Percentiles rank a stretch among this genome's conserved stretches.
Evolutionary conservation across 2,797 vertebrate genomes (phyloP).

Genomic region (Premnoplex brunnescens): DNA sequence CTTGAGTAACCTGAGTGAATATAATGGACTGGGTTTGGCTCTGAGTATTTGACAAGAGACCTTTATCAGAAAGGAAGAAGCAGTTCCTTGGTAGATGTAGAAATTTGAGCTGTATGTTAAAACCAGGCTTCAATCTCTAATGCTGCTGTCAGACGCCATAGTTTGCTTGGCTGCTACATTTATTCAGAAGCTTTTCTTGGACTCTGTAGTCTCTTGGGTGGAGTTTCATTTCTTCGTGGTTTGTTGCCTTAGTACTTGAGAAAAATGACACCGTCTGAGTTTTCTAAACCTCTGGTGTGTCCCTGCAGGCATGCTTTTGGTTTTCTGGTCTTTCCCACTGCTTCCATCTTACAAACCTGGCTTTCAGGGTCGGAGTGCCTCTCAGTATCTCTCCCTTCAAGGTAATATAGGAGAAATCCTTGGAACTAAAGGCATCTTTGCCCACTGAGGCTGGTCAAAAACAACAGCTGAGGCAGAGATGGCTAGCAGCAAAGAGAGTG

Average conservation of each 20-base stretch:
- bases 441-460: background rate
- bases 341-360: background rate
- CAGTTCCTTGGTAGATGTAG: background rate
- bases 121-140: background rate
- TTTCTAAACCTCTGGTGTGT: background rate
- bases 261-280: background rate
- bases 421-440: background rate
- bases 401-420: background rate
- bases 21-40: background rate
- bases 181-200: background rate
- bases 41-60: background rate
- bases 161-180: background rate
- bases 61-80: background rate
- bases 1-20: background rate
- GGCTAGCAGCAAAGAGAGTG: background rate
- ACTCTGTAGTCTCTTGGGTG: background rate
- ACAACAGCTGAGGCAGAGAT: background rate
- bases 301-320: background rate
- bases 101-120: background rate
- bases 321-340: background rate
- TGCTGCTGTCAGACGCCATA: background rate
- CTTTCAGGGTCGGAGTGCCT: background rate
- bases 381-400: background rate
- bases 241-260: conserved; percentile 32
- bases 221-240: conserved; percentile 25